Percentiles rank a stretch among this genome's conserved stretches.
phyloP scores from a whole-genome alignment of 2,888 invertebrate species.

The Timema podura region DNA sequence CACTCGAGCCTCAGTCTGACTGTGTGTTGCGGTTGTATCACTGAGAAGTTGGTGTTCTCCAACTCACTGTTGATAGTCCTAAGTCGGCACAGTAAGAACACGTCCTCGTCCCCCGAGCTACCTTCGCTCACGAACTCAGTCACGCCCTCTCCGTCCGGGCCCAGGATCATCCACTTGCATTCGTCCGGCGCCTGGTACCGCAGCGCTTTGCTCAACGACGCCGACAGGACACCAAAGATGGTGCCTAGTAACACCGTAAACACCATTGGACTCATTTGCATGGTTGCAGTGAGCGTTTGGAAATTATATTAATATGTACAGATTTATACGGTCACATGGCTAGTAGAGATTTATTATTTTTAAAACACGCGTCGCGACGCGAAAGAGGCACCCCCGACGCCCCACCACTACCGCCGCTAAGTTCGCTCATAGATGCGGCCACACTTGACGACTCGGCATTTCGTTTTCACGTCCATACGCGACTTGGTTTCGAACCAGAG shows the following conservation, averaged over 20 bases:
- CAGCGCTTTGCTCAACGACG: constrained; percentile 56
- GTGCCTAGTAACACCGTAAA: constrained; percentile 57
- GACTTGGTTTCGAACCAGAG: too few relatives aligned
- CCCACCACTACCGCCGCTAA: neutral
- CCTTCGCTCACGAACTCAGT: constrained; percentile 23
- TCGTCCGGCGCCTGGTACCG: constrained; percentile 78
- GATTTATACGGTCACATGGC: too few relatives aligned
- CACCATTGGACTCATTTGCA: constrained; percentile 49
- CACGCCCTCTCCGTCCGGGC: constrained; percentile 47
- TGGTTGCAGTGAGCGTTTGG: constrained; percentile 11
- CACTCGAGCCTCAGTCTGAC: constrained; percentile 72
- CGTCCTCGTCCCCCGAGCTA: constrained; percentile 53
- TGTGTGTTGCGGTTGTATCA: constrained; percentile 77
- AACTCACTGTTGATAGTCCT: constrained; percentile 76
- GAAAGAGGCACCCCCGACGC: neutral
- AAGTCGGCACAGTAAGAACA: constrained; percentile 68
- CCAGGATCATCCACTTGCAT: constrained; percentile 68
- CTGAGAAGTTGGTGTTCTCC: constrained; percentile 78
- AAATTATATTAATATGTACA: too few relatives aligned
- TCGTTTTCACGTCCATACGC: too few relatives aligned
- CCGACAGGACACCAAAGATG: constrained; percentile 57
- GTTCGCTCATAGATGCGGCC: too few relatives aligned
- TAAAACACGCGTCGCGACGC: neutral
- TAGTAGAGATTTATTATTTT: too few relatives aligned
- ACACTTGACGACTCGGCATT: too few relatives aligned